Evolutionary conservation across 2,888 invertebrate species (phyloP), one percentile per base, ranked within the genome.

Genomic region (Chrysodeixis includens): DNA sequence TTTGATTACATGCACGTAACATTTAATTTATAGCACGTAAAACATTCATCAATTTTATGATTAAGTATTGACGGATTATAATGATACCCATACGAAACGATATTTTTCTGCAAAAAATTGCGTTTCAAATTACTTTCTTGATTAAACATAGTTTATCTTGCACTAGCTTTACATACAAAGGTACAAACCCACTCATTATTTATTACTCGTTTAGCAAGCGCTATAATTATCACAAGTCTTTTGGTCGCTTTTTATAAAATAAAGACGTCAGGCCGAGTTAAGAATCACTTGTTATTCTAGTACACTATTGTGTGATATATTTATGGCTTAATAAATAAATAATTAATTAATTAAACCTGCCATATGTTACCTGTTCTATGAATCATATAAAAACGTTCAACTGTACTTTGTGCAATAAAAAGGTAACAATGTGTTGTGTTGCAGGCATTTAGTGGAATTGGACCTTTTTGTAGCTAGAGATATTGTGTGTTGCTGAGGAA

Each of bases 251-350:
- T 49, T 49, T 49, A 20, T 49, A 20, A 20, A 49, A 49, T 49
- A 49, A 49, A 49, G 46, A 49, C 9, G 18, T 49, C 46, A 49
- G 20, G 8, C 20, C 9, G 20, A 46, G 46, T 18, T 9, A 46
- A 9, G 46, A 18, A 49, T 49, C 8, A 49, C 18, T 49, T 18
- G 10, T 49, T 49, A 9, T 18, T 49, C 46, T 49, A 49, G 20
- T 18, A 74, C 66, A 71, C 57, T 60, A 66, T 59, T 56, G 62
- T 74, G 71, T 49, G 62, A 74, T 74, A 56, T 75, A 30, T 62
- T 71, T 70, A 77, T 57, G 66, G 61, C 71, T 77, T 64, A 64
- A 74, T 68, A 62, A 71, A 74, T 71, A 71, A 68, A 56, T 66
- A 71, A 64, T 49, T 74, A 63, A 74, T 66, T 76, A 71, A 77